Conservation (phyloP, 37 sponge, comb jelly and placozoan genomes). For the Chondrosia reniformis region DNA sequence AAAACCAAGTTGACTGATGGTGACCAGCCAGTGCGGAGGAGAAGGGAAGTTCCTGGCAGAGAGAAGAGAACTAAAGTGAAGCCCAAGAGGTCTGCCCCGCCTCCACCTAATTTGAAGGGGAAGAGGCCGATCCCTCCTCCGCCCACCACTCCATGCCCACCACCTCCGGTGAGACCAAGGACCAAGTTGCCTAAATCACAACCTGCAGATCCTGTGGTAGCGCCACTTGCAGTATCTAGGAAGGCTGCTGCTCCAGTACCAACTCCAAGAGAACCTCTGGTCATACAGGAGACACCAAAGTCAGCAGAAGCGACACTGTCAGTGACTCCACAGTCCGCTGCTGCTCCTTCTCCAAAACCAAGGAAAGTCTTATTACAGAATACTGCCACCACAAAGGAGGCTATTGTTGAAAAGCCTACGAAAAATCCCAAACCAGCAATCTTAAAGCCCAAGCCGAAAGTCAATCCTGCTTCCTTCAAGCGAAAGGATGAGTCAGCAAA, state of each 20-base stretch:
- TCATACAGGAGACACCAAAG: background rate
- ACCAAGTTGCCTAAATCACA: background rate
- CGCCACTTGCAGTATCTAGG: too few species aligned
- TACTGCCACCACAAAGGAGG: background rate
- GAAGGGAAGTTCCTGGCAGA: background rate
- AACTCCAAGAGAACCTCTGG: background rate
- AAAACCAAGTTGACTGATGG: background rate
- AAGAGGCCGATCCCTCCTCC: conserved; percentile 45
- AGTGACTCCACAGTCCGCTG: background rate
- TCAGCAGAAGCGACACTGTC: background rate
- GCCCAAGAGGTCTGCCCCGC: too few species aligned
- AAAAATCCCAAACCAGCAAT: background rate
- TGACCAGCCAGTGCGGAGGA: background rate
- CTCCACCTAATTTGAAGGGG: background rate
- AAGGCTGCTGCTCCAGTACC: conserved; percentile 4
- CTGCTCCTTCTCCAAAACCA: too few species aligned
- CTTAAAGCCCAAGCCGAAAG: background rate
- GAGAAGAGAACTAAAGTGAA: background rate
- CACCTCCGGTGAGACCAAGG: conserved; percentile 16
- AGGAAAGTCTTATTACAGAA: too few species aligned
- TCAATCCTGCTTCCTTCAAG: background rate
- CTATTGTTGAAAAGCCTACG: background rate
- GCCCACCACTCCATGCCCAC: conserved; percentile 11
- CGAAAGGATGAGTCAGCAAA: background rate
- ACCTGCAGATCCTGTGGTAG: background rate